Evolutionary conservation across 2,888 invertebrate genomes (phyloP).

Genomic region (Drosophila formosana): DNA sequence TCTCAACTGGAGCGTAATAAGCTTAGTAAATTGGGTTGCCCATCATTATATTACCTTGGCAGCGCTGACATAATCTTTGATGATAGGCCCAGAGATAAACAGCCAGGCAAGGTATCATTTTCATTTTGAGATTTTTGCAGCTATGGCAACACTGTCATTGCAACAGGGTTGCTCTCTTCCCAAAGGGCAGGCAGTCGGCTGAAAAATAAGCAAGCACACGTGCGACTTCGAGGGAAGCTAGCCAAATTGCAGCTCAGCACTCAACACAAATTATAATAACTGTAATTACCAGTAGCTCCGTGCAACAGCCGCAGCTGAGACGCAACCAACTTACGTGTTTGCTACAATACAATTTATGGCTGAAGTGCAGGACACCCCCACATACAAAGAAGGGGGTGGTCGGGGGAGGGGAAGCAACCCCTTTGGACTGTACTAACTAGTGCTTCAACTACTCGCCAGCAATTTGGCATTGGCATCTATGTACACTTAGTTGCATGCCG

Average conservation of each 20-base stretch:
- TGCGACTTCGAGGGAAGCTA: slow-evolving; percentile 27
- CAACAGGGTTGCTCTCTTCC: slow-evolving; percentile 45
- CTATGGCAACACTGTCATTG: slow-evolving; percentile 52
- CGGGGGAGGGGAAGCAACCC: slow-evolving; percentile 40
- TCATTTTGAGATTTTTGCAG: slow-evolving; percentile 51
- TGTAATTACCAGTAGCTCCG: slow-evolving; percentile 65
- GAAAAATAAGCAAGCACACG: slow-evolving; percentile 69
- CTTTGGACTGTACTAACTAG: slow-evolving; percentile 13
- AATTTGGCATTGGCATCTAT: slow-evolving; percentile 56
- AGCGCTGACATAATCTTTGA: slow-evolving; percentile 58
- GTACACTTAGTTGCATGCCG: slow-evolving; percentile 67
- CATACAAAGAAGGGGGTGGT: neutral
- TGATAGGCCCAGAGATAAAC: slow-evolving; percentile 57
- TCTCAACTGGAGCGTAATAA: slow-evolving; percentile 62
- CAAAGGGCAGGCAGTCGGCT: slow-evolving; percentile 44
- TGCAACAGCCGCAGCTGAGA: slow-evolving; percentile 23
- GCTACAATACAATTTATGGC: slow-evolving; percentile 67
- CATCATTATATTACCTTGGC: slow-evolving; percentile 59
- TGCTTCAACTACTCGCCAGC: slow-evolving; percentile 31
- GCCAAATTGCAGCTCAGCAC: slow-evolving; percentile 56
- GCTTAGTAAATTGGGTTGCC: slow-evolving; percentile 51
- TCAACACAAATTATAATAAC: slow-evolving; percentile 79
- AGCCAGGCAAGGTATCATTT: slow-evolving; percentile 65
- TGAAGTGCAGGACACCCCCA: slow-evolving; percentile 54
- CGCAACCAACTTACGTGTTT: slow-evolving; percentile 60